phyloP scores from a whole-genome alignment of 2,113 vertebrate genomes.

The Neolamprologus hecqui region DNA sequence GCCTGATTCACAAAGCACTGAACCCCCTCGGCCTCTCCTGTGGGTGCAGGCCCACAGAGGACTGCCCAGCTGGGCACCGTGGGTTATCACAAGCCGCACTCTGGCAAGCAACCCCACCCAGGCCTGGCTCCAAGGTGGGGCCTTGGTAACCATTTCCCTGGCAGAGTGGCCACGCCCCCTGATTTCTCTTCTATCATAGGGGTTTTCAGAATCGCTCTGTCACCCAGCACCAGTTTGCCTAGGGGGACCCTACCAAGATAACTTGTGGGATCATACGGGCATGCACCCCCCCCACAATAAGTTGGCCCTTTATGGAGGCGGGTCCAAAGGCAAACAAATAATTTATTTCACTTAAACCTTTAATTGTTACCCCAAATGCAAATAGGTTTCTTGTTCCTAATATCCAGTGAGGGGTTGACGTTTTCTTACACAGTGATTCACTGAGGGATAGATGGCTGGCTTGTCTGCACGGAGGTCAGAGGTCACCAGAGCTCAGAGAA shows the following conservation, averaged over 20 bases:
- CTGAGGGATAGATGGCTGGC: constrained; percentile 10
- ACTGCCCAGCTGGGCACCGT: not conserved
- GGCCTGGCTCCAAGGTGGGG: not conserved
- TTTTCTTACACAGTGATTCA: not conserved
- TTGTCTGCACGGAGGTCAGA: constrained; percentile 32
- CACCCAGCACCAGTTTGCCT: not conserved
- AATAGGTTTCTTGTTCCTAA: not conserved
- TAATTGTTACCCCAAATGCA: not conserved
- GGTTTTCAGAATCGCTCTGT: not conserved
- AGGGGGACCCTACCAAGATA: not conserved
- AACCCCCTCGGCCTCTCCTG: not conserved
- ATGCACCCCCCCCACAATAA: not conserved
- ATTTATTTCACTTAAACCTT: not conserved
- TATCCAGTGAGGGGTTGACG: not conserved
- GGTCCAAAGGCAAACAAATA: not conserved
- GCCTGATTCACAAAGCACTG: not conserved
- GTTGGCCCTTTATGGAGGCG: not conserved
- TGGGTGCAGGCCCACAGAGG: not conserved
- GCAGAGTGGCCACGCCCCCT: not conserved
- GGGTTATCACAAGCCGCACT: not conserved
- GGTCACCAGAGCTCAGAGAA: constrained; percentile 53
- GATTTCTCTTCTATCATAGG: not conserved
- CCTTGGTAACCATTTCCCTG: not conserved
- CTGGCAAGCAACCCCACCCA: not conserved
- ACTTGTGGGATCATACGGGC: not conserved